Percentiles rank a stretch among this genome's conserved stretches.
phyloP scores from a whole-genome alignment of 2,113 vertebrate genomes.

The Nibea albiflora region DNA sequence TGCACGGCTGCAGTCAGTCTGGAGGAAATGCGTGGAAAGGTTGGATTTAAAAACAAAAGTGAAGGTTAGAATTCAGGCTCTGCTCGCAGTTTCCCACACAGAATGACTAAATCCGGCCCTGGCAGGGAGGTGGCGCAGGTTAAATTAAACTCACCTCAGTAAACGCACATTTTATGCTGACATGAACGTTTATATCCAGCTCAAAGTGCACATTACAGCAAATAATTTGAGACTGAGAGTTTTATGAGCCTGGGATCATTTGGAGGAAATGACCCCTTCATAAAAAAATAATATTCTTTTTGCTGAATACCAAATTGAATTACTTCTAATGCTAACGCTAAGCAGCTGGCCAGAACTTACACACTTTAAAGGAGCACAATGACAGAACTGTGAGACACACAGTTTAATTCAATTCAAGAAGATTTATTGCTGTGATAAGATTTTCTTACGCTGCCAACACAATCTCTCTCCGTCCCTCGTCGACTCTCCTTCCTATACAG shows the following conservation, averaged over 20 bases:
- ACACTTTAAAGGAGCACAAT: conserved; percentile 32
- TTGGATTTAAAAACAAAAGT: too few species aligned
- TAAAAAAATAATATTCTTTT: conserved; percentile 27
- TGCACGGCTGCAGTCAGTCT: background rate
- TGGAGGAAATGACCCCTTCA: background rate
- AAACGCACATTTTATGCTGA: background rate
- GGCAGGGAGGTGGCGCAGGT: background rate
- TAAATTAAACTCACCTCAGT: background rate
- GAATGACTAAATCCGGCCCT: background rate
- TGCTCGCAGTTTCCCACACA: background rate
- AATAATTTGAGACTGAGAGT: conserved; percentile 2
- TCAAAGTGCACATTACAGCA: background rate
- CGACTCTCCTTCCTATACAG: background rate
- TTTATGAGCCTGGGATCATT: background rate
- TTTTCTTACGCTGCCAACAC: conserved; percentile 12
- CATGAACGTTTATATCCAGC: background rate
- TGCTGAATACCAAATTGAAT: conserved; percentile 15
- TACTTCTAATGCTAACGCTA: conserved; percentile 19
- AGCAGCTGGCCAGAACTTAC: conserved; percentile 35
- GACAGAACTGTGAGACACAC: conserved; percentile 22
- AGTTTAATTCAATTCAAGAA: conserved; percentile 36
- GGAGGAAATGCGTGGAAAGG: background rate
- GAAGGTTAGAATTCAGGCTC: background rate
- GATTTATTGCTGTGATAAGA: conserved; percentile 47
- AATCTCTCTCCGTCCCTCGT: background rate